Percentiles rank a stretch among this genome's conserved stretches.
Conservation (phyloP, 2,113 vertebrate genomes). For the Python bivittatus region DNA sequence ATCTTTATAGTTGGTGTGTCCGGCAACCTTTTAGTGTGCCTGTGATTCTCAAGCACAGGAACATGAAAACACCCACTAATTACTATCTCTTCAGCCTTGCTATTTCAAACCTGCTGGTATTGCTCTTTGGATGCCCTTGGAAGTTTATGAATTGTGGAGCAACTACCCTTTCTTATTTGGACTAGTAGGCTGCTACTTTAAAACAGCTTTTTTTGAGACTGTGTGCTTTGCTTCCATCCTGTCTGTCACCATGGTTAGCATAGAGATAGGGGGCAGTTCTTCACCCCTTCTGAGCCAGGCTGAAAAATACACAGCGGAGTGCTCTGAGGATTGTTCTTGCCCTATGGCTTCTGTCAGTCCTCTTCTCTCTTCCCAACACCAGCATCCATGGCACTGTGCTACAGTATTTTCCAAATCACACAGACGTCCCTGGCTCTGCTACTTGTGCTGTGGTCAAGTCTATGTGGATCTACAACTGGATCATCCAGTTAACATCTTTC, state of each 20-base stretch:
- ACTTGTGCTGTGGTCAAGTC: constrained; percentile 83
- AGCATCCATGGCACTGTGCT: constrained; percentile 84
- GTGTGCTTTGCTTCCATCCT: constrained; percentile 93
- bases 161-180: constrained; percentile 94
- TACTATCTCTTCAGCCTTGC: constrained; percentile 96
- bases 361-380: constrained; percentile 90
- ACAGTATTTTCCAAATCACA: constrained; percentile 69
- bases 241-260: constrained; percentile 87
- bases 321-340: constrained; percentile 83
- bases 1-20: constrained; percentile 86
- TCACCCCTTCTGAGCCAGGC: constrained; percentile 87
- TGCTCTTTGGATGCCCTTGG: constrained; percentile 91
- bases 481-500: constrained; percentile 88
- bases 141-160: constrained; percentile 94
- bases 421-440: constrained; percentile 79
- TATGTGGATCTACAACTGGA: constrained; percentile 90
- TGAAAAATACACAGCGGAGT: constrained; percentile 82
- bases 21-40: constrained; percentile 90
- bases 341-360: constrained; percentile 83
- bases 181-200: constrained; percentile 87
- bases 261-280: constrained; percentile 90
- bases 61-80: constrained; percentile 93
- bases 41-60: constrained; percentile 85
- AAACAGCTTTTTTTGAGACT: constrained; percentile 89
- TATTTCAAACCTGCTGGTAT: constrained; percentile 87